Percentiles rank a stretch among this genome's conserved stretches.
Conservation (phyloP, 2,797 vertebrate species). For the Poecilia picta region DNA sequence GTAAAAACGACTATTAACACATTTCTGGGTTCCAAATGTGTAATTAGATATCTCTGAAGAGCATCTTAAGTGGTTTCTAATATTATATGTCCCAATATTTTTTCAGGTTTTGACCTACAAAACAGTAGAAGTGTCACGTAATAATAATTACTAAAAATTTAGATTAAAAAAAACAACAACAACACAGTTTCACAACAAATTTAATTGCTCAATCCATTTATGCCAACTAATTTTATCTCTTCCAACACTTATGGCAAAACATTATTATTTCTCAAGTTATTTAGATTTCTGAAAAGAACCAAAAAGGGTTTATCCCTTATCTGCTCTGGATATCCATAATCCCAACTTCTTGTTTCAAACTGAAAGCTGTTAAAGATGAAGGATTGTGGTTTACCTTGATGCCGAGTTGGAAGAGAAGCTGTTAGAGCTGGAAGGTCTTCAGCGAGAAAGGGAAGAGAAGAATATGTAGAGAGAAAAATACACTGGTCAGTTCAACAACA, state of each 20-base stretch:
- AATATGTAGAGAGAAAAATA: constrained; percentile 34
- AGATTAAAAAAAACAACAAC: not conserved
- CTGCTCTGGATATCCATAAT: not conserved
- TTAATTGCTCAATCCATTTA: not conserved
- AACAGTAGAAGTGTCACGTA: not conserved
- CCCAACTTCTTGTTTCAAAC: not conserved
- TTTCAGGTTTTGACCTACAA: not conserved
- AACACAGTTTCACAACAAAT: not conserved
- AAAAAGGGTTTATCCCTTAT: not conserved
- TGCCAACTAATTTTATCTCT: not conserved
- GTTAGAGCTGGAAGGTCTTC: constrained; percentile 83
- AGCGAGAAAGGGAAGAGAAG: constrained; percentile 12
- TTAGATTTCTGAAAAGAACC: not conserved
- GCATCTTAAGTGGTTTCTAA: not conserved
- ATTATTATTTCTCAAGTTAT: not conserved
- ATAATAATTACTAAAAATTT: not conserved
- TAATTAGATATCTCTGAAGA: not conserved
- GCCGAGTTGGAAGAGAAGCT: constrained; percentile 77
- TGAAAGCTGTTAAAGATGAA: constrained; percentile 5
- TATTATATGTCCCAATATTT: not conserved
- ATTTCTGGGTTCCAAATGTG: not conserved
- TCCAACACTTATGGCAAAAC: not conserved
- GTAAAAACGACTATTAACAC: not conserved
- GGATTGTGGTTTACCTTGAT: constrained; percentile 67
- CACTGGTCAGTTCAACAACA: constrained; percentile 11